Evolutionary conservation across 92 coral and sea anemone species (phyloP).

Genomic region (Anthopleura xanthogrammica): DNA sequence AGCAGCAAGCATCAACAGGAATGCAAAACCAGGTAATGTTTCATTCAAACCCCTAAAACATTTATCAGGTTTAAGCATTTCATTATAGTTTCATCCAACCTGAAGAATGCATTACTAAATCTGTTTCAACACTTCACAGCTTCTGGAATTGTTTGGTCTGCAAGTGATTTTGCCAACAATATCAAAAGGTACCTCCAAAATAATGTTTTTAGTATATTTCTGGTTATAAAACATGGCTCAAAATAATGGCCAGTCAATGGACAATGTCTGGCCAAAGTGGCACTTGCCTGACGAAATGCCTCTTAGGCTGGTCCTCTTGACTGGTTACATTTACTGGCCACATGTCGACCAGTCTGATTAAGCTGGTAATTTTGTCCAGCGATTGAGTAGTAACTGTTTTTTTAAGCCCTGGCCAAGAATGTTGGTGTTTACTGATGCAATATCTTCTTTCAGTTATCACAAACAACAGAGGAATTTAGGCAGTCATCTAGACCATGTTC

Average conservation of each 20-base stretch:
- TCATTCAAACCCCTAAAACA: no score
- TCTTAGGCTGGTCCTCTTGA: no score
- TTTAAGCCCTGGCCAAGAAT: no score
- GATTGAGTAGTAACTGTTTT: not conserved
- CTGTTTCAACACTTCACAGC: not conserved
- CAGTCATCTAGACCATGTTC: constrained; percentile 1
- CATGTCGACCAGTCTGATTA: no score
- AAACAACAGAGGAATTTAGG: constrained; percentile 4
- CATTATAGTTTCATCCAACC: no score
- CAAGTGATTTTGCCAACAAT: constrained; percentile 47
- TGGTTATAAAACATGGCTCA: not conserved
- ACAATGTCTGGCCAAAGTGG: no score
- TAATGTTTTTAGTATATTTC: not conserved
- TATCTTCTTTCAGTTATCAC: constrained; percentile 9
- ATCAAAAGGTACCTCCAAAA: constrained; percentile 37
- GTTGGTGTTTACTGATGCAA: no score
- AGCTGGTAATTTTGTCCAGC: not conserved
- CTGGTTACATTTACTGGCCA: not conserved
- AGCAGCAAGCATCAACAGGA: not conserved
- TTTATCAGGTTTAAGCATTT: not conserved
- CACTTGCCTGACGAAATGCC: no score
- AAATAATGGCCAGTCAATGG: no score
- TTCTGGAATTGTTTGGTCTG: constrained; percentile 49
- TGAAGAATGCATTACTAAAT: no score
- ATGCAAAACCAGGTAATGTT: constrained; percentile 15